Evolutionary conservation across 2,797 vertebrate genomes (phyloP), one percentile per base, ranked within the genome.

Genomic region (Lateolabrax maculatus): DNA sequence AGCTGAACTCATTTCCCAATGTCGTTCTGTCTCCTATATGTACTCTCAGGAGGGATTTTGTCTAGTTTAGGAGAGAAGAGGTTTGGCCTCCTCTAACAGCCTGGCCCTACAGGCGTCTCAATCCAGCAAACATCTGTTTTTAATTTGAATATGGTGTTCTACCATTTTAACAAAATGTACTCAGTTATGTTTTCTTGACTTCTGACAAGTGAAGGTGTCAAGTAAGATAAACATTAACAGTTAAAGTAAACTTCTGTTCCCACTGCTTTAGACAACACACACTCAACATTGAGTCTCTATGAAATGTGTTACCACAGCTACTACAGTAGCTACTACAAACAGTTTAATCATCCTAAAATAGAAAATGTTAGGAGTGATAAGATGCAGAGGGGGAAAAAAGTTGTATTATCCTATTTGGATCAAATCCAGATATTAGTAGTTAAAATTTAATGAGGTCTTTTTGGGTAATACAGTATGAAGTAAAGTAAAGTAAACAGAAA

Each of bases 401-500:
- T 10, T 25, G 23, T 61, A 39, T 80, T 15, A 69, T 63, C 51
- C 64, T 43, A 29, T 39, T 81, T 80, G 65, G 60, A 79, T 85
- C 41, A 68, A 8, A 73, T 64, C 52, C 81, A 85, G 70, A 73
- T 82, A 73, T 64, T 78, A 75, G 46, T 19, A 55, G 44, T 65
- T 34, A 29, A 68, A 82, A 79, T 84, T 56, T 60, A 81, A 85
- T 81, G 63, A 77, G 51, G 25, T 21, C 11, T 37, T 65, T 79
- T 52, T 16, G 49, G 44, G 49, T 68, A 13, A 43, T 48, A 52
- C 46, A 18, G 25, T 55, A 15, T 58, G 48, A 87, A 78, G n/a
- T n/a, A n/a, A n/a, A n/a, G n/a, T n/a, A n/a, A n/a, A n/a, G 66
- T 52, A 77, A 71, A 80, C 83, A 62, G 60, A 65, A 84, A 73